These are phyloP conservation scores for Oryzias sinensis DNA, from an alignment of 2,797 vertebrate genomes.

Conservation along the genomic window DNA sequence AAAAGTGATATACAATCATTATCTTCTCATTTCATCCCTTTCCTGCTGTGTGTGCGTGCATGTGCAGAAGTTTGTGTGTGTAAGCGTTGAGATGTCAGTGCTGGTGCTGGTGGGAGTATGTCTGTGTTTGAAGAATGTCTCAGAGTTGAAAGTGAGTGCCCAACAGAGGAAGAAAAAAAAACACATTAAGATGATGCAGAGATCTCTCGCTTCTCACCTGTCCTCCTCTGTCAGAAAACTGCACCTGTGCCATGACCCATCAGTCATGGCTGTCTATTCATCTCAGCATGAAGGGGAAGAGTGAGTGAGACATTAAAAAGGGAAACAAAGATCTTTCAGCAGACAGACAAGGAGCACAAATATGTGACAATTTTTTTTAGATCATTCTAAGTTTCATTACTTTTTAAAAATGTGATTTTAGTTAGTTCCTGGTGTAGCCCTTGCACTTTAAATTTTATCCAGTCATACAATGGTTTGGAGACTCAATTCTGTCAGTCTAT, in stretches of 20 bases:
- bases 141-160: constrained; percentile 4
- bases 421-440: too few relatives aligned
- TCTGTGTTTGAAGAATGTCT: constrained; percentile 14
- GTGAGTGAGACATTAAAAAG: constrained; percentile 11
- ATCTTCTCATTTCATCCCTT: constrained; percentile 44
- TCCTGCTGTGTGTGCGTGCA: constrained; percentile 20
- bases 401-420: too few relatives aligned
- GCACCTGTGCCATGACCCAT: constrained; percentile 48
- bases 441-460: too few relatives aligned
- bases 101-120: constrained; percentile 16
- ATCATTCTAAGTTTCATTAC: constrained; percentile 19
- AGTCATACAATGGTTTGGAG: too few relatives aligned
- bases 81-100: constrained; percentile 12
- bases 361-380: constrained; percentile 35
- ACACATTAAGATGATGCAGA: constrained; percentile 46
- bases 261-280: constrained; percentile 43
- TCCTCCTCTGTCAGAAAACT: constrained; percentile 41
- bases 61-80: neutral
- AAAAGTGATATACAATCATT: constrained; percentile 53
- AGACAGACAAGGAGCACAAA: constrained; percentile 21
- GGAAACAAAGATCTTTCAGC: neutral
- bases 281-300: constrained; percentile 18
- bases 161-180: constrained; percentile 22
- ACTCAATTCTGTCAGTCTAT: too few relatives aligned
- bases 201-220: constrained; percentile 43